Evolutionary conservation across 2,888 invertebrate species (phyloP).

Genomic region (Galerucella nymphaeae): DNA sequence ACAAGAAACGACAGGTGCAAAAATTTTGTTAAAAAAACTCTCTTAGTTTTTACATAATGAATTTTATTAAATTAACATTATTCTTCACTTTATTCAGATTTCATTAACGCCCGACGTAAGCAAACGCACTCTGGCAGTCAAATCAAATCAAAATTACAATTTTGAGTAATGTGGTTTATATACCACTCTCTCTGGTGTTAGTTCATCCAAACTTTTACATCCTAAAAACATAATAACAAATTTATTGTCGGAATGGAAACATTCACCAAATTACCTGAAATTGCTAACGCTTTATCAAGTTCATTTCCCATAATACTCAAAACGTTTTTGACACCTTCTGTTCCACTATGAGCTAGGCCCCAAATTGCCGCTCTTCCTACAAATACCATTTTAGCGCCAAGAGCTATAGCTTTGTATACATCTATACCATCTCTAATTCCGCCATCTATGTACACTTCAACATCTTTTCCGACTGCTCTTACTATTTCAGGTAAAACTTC

Average conservation of each 20-base stretch:
- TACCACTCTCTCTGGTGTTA: constrained; percentile 75
- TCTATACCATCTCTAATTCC: constrained; percentile 88
- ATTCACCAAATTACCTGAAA: constrained; percentile 72
- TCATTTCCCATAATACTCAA: constrained; percentile 79
- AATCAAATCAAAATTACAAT: constrained; percentile 23
- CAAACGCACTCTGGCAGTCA: not conserved
- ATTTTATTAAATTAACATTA: constrained; percentile 2
- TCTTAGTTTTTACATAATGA: constrained; percentile 26
- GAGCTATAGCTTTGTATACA: constrained; percentile 88
- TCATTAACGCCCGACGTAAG: too few relatives aligned
- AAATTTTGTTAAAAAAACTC: constrained; percentile 68
- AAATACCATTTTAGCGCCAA: constrained; percentile 92
- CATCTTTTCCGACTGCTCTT: constrained; percentile 75
- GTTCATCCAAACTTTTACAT: constrained; percentile 72
- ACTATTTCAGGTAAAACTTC: constrained; percentile 86
- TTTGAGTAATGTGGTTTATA: constrained; percentile 67
- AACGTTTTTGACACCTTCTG: constrained; percentile 80
- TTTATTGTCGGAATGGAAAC: not conserved
- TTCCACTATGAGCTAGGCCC: constrained; percentile 83
- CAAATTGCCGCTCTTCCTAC: constrained; percentile 88
- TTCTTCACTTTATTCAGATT: not conserved
- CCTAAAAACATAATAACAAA: constrained; percentile 65
- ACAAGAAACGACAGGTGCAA: constrained; percentile 72
- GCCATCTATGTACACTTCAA: constrained; percentile 89
- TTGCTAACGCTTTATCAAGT: constrained; percentile 78